Percentiles rank a stretch among this genome's conserved stretches.
Evolutionary conservation across 2,888 invertebrate species (phyloP).

Genomic region (Cheilosia grossa): DNA sequence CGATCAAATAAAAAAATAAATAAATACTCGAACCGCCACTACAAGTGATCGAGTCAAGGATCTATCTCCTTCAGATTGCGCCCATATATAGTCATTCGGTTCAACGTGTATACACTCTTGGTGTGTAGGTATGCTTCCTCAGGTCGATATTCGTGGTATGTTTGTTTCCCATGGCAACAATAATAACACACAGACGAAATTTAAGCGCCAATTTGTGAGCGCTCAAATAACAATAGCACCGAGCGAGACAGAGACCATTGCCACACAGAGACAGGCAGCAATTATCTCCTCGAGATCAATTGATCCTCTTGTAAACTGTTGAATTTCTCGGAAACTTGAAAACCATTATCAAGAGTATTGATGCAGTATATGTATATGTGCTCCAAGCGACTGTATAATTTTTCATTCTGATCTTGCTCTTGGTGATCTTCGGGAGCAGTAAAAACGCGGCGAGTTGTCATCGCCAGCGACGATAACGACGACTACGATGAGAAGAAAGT

Average conservation of each 20-base stretch:
- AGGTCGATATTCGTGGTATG: slow-evolving; percentile 1
- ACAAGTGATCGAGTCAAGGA: slow-evolving; percentile 72
- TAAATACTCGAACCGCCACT: slow-evolving; percentile 62
- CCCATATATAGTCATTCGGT: slow-evolving; percentile 60
- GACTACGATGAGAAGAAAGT: slow-evolving; percentile 27
- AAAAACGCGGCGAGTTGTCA: slow-evolving; percentile 27
- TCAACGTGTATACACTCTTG: slow-evolving; percentile 32
- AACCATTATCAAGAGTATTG: slow-evolving; percentile 43
- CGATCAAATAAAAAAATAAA: slow-evolving; percentile 71
- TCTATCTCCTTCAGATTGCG: slow-evolving; percentile 60
- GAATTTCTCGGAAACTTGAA: slow-evolving; percentile 64
- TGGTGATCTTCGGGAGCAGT: slow-evolving; percentile 40
- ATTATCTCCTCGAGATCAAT: slow-evolving; percentile 70
- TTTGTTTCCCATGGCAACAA: slow-evolving; percentile 59
- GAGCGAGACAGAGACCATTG: slow-evolving; percentile 36
- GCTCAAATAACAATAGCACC: slow-evolving; percentile 3
- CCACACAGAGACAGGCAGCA: slow-evolving; percentile 65
- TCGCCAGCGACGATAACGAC: not conserved
- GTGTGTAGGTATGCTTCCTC: slow-evolving; percentile 24
- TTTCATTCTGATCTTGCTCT: slow-evolving; percentile 29
- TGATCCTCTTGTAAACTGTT: slow-evolving; percentile 63
- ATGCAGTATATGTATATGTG: slow-evolving; percentile 10
- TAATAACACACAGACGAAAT: slow-evolving; percentile 44
- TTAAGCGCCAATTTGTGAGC: slow-evolving; percentile 72
- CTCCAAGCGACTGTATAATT: not conserved